A percentile compares a stretch with the other conserved stretches of the same genome.
phyloP scores from a whole-genome alignment of 2,888 invertebrate species.

The Neocrepidodera transversa region DNA sequence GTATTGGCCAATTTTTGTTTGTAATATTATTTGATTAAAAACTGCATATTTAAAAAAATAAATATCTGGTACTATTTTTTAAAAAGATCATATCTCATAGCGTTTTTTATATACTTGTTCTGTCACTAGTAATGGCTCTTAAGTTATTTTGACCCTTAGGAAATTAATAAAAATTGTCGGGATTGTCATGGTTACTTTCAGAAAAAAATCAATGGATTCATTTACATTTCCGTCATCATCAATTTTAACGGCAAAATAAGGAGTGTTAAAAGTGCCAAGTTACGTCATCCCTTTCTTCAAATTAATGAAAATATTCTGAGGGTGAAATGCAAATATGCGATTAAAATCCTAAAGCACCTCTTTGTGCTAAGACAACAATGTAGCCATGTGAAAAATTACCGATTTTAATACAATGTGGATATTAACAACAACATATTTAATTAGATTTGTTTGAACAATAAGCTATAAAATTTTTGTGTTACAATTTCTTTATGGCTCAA shows the following conservation, averaged over 20 bases:
- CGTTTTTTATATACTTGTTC: too few relatives aligned
- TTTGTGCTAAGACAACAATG: slow-evolving; percentile 1
- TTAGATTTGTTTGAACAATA: slow-evolving; percentile 2
- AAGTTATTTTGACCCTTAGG: too few relatives aligned
- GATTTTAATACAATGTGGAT: slow-evolving; percentile 1
- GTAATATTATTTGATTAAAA: too few relatives aligned
- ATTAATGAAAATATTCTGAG: background rate
- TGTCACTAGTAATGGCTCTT: too few relatives aligned
- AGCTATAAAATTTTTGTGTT: slow-evolving; percentile 9
- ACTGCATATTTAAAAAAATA: too few relatives aligned
- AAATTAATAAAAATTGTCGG: too few relatives aligned
- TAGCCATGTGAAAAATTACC: background rate
- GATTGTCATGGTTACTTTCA: background rate
- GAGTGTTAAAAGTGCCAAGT: background rate
- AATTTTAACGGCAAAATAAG: background rate
- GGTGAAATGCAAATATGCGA: slow-evolving; percentile 2
- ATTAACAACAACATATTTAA: slow-evolving; percentile 8
- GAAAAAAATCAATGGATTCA: background rate
- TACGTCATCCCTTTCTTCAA: background rate
- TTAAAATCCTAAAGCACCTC: background rate
- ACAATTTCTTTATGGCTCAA: background rate
- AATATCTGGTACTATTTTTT: too few relatives aligned
- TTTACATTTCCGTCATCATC: background rate
- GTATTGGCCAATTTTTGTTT: too few relatives aligned
- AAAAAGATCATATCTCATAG: too few relatives aligned